A percentile compares a stretch with the other conserved stretches of the same genome.
Evolutionary conservation across 2,113 vertebrate genomes (phyloP).

Genomic region (Glaucidium brasilianum): DNA sequence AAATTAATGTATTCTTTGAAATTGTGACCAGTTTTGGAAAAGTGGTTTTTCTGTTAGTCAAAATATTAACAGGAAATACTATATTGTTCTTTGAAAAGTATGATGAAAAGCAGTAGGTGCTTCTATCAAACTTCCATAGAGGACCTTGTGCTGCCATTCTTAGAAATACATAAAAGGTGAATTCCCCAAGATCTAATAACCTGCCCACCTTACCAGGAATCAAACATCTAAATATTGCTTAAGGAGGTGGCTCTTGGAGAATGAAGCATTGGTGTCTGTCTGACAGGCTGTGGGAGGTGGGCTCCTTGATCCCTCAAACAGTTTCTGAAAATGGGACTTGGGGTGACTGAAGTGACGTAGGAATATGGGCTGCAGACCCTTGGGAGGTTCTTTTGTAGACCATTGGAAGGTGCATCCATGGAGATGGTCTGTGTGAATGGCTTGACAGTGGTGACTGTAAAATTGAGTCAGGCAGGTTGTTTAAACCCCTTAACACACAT

Average conservation of each 20-base stretch:
- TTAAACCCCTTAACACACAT: rapidly evolving
- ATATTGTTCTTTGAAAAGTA: neutral
- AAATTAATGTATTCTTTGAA: neutral
- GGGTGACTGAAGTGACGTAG: rapidly evolving
- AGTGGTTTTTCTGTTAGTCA: neutral
- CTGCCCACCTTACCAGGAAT: neutral
- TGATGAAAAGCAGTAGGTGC: neutral
- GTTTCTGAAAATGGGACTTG: neutral
- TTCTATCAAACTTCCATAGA: neutral
- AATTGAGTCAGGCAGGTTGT: neutral
- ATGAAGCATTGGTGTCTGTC: neutral
- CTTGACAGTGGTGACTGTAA: neutral
- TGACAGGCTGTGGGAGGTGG: neutral
- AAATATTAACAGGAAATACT: neutral
- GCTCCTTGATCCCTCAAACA: neutral
- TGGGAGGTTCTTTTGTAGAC: neutral
- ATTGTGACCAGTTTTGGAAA: neutral
- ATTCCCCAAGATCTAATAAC: neutral
- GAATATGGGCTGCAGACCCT: neutral
- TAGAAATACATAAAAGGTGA: neutral
- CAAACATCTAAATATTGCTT: neutral
- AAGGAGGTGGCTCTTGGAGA: neutral
- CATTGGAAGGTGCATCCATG: neutral
- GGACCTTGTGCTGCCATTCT: neutral
- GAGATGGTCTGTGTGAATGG: neutral